Conservation (phyloP, 2,113 vertebrate species). For the Sorex fumeus region DNA sequence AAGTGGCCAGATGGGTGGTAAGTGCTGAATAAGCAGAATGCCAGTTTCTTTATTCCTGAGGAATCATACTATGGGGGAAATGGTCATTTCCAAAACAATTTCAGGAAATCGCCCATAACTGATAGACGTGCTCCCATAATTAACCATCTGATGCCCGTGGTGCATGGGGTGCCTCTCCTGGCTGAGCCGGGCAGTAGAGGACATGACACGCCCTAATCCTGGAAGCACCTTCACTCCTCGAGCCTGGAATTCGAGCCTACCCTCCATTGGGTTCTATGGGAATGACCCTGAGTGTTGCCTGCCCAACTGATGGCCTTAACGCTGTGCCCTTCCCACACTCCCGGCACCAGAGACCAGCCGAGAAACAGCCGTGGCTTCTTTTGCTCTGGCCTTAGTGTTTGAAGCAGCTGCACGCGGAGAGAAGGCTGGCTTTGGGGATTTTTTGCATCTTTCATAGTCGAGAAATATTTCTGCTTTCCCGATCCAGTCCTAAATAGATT, state of each 20-base stretch:
- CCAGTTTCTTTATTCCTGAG: background rate
- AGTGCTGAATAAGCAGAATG: constrained; percentile 77
- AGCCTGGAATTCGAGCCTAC: constrained; percentile 14
- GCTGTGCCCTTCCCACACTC: background rate
- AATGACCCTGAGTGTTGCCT: background rate
- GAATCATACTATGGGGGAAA: background rate
- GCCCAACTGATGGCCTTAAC: background rate
- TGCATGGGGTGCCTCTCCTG: background rate
- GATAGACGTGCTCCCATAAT: background rate
- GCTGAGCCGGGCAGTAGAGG: background rate
- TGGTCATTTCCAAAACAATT: background rate
- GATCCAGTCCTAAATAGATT: constrained; percentile 13
- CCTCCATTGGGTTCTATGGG: background rate
- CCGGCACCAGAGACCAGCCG: background rate
- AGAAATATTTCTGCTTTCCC: background rate
- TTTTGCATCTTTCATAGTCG: constrained; percentile 23
- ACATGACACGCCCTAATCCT: background rate
- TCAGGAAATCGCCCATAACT: constrained; percentile 32
- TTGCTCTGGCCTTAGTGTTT: background rate
- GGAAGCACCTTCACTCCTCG: constrained; percentile 1
- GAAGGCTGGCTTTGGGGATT: background rate
- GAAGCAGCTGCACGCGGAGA: background rate
- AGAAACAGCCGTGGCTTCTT: background rate
- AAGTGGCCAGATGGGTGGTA: constrained; percentile 94
- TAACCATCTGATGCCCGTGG: background rate